Evolutionary conservation across 35 echinoderm and acorn worm genomes (phyloP), one percentile per base, ranked within the genome.

Genomic region (Hemicentrotus pulcherrimus): DNA sequence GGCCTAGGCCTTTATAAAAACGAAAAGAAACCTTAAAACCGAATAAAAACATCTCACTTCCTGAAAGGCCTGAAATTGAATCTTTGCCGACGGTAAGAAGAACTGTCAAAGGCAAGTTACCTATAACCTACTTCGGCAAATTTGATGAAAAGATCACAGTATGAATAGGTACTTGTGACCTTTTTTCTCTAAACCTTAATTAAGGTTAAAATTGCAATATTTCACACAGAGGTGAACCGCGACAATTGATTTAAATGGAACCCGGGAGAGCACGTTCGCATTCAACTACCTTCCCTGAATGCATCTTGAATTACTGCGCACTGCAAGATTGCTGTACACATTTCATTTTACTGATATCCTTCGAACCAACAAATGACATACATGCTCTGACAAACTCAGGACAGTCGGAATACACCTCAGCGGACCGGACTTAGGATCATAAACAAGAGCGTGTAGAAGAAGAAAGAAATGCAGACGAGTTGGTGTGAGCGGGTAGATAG

Each of bases 191-290:
- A 78, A 78, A 78, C 22, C 65, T 78, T 78, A 78, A 78, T 78
- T 78, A 78, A 78, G 65, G 65, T 78, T 78, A 78, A 78, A 78
- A 78, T 78, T 78, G 65, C 65, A 78, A 78, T 78, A 78, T 78
- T 78, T 78, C 65, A 78, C 65, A 78, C 19, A 78, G 65, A n/a
- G 65, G 22, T 78, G 65, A 22, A 78, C 65, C 65, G 65, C 65
- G 65, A 18, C 28, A n/a, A 78, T 78, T 78, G 65, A 78, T 78
- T 78, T 78, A 78, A 78, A 78, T 78, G 19, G 65, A 78, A 78
- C 61, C 61, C 60, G 4, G 11, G 60, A 22, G 5, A 28, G 65
- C 65, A 78, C 65, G 65, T 78, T 30, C 65, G 65, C 65, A n/a
- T 78, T 78, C 24, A n/a, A 28, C 65, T 22, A 78, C 6, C 6